These are phyloP conservation scores for Rhagoletis pomonella DNA, from an alignment of 1,140 invertebrate genomes.

Conservation along the genomic window DNA sequence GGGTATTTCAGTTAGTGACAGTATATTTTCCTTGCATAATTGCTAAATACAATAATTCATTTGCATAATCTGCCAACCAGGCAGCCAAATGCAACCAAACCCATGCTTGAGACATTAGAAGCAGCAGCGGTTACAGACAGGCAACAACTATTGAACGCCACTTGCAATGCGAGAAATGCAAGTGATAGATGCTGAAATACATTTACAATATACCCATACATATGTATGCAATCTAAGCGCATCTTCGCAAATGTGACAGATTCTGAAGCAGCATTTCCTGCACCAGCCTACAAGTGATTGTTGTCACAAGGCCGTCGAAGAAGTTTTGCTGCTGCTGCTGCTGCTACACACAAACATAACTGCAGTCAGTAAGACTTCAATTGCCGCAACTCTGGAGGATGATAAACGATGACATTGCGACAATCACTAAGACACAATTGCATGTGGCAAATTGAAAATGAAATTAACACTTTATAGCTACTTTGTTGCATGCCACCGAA, in stretches of 20 bases:
- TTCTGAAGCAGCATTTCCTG: slow-evolving; percentile 13
- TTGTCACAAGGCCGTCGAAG: not conserved
- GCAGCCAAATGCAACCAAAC: slow-evolving; percentile 15
- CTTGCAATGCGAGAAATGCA: slow-evolving; percentile 37
- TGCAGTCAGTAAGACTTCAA: not conserved
- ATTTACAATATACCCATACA: not conserved
- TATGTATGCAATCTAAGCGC: not conserved
- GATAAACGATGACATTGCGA: slow-evolving; percentile 52
- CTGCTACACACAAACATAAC: too few relatives aligned
- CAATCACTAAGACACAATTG: slow-evolving; percentile 47
- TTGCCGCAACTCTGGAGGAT: slow-evolving; percentile 1
- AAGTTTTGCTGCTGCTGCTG: not conserved
- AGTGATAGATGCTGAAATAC: slow-evolving; percentile 26
- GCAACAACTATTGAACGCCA: slow-evolving; percentile 16
- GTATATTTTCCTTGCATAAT: not conserved
- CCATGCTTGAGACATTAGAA: not conserved
- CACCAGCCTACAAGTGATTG: slow-evolving; percentile 14
- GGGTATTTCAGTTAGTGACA: too few relatives aligned
- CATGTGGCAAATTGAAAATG: slow-evolving; percentile 54
- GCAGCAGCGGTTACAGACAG: slow-evolving; percentile 35
- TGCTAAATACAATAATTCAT: slow-evolving; percentile 35
- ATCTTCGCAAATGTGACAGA: slow-evolving; percentile 1
- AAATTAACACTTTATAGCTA: slow-evolving; percentile 52
- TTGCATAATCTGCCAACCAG: not conserved
- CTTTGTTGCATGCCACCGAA: slow-evolving; percentile 36